Base-by-base conservation (phyloP, 2,888 invertebrate species). In the Drosophila pegasa region DNA sequence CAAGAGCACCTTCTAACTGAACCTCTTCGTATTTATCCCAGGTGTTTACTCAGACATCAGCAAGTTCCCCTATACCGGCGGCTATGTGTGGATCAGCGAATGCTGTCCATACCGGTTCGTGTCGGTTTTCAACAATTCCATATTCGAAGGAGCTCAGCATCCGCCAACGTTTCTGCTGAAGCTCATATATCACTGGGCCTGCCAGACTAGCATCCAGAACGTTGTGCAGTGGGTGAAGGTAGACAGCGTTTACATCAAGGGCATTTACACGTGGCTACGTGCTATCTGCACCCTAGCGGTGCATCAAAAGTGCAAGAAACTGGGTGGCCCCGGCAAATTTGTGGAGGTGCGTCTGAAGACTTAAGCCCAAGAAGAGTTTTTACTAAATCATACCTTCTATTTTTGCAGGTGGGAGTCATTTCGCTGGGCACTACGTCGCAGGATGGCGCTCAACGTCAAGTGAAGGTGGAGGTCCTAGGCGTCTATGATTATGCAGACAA, bases 51-150 rank as follows among this genome's bases (percentile, higher is more conserved):
- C 96, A 0, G 97, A 97, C 90, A 95, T 95, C 0, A 94, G 95
- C 0, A 96, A 96, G 80, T 97, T 97, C 90, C 97, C 97, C 0
- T 96, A 95, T 91, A 97, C 97, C 0, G 97, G 97, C 0, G 97
- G 97, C 35, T 97, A 97, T 89, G 97, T 97, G 1, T 97, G 97
- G 97, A 96, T 97, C 76, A 96, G 96, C 0, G 96, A 96, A 72
- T 97, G 97, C 89, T 97, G 97, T 81, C 96, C 96, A 0, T 95
- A 96, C 9, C 94, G 96, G 48, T 97, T 96, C 90, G 96, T 97
- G 5, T 97, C 97, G 0, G 97, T 97, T 0, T 97, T 97, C 92
- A 95, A 95, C 73, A 96, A 97, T 29, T 97, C 97, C 0, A 94
- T 98, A 56, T 98, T 97, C 88, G 97, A 97, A 92, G 96, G 96